Evolutionary conservation across 2,888 invertebrate species (phyloP), one percentile per base, ranked within the genome.

Genomic region (Graphium colonna): DNA sequence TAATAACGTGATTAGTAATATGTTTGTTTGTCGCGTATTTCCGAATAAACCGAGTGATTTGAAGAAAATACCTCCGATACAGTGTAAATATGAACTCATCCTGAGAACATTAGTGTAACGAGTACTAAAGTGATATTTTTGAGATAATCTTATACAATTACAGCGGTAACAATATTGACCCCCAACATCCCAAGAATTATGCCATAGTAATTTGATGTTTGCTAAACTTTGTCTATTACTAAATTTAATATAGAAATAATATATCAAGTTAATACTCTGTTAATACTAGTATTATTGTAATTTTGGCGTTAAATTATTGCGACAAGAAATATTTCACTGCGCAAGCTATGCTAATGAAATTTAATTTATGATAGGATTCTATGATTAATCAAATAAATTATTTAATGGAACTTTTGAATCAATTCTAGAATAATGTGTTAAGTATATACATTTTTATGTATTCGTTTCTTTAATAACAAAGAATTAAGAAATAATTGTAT

Each of bases 61-160:
- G 53, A 43, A 48, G 28, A 17, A 39, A 48, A 48, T 52, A 52
- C 52, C 52, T 52, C 48, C n/a, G 31, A 50, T 26, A 13, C 9
- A 41, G 21, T 16, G 3, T 47, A 7, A 18, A 45, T 9, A 40
- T 8, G 16, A 16, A 40, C 10, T 39, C 17, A 46, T 31, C 13
- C 33, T 39, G 15, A 39, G 16, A 10, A 8, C 17, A 17, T 8
- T 36, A 17, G 18, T 12, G 9, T 17, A 47, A 33, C 2, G 40
- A 17, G 12, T 42, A 21, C 36, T 12, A 2, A 47, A 47, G 36
- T 42, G 15, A 43, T 52, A 48, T 48, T 53, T 53, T 53, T 53
- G 52, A 53, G 43, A 53, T 48, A 28, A 31, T n/a, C 16, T 41
- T 53, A 48, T 48, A 53, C 52, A 52, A 1, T 21, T 33, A 9